These are phyloP conservation scores for Strigamia transsilvanica DNA, from an alignment of 2,888 invertebrate genomes.

Conservation along the genomic window DNA sequence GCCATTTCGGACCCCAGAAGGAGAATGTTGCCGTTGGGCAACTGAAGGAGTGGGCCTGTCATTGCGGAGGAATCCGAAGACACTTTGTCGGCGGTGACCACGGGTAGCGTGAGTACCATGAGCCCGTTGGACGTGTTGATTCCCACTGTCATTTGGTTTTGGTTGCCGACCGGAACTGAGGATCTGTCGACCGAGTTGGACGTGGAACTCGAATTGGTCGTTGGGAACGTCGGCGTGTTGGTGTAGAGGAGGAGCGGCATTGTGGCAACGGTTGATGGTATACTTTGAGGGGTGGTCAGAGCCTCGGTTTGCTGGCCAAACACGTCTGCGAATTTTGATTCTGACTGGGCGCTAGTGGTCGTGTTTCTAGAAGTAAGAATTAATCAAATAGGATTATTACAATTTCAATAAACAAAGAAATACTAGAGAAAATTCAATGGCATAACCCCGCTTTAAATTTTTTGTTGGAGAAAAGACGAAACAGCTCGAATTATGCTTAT, in stretches of 20 bases:
- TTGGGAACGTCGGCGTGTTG: conserved; percentile 11
- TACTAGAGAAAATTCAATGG: too few species aligned
- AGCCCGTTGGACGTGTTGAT: conserved; percentile 51
- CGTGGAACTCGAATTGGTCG: background rate
- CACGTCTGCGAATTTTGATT: conserved; percentile 9
- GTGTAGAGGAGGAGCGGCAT: conserved; percentile 21
- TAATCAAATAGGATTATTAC: too few species aligned
- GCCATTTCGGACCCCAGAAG: conserved; percentile 36
- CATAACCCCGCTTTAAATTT: too few species aligned
- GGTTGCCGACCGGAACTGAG: background rate
- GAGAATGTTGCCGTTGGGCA: conserved; percentile 50
- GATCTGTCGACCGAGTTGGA: background rate
- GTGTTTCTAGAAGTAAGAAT: background rate
- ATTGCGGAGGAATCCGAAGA: conserved; percentile 4
- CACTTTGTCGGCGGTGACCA: conserved; percentile 51
- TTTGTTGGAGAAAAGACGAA: too few species aligned
- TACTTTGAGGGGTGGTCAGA: background rate
- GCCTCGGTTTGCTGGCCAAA: background rate
- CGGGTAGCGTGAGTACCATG: conserved; percentile 39
- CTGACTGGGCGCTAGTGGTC: background rate
- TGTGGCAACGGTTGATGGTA: background rate
- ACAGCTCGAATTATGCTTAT: too few species aligned
- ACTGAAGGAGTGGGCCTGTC: conserved; percentile 18
- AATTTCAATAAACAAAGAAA: too few species aligned
- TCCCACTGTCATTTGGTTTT: conserved; percentile 51